Base-by-base conservation (phyloP, 2,888 invertebrate species). In the Drosophila longiperda region DNA sequence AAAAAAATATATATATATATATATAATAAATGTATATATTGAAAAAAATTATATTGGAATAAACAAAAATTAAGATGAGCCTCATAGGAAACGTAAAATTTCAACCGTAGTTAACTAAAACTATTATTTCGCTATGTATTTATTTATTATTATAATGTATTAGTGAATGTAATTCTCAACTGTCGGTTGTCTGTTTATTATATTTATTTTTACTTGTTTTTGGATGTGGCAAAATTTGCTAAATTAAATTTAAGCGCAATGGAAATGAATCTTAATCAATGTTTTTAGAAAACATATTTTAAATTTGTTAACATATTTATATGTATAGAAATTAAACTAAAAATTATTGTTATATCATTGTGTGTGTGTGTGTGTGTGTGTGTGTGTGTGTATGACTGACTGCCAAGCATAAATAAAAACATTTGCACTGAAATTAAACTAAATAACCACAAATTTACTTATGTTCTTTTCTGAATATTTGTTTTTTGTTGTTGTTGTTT, bases 11-110 rank as follows among this genome's bases (percentile, higher is more conserved):
- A n/a, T 57, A 65, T 32, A 32, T 40, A 20, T 33, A 20, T 29
- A 1, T 11, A 29, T 52, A 57, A 12, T 60, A 34, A n/a, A 57
- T 45, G 20, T 20, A 23, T 45, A 45, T 45, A 58, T 49, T 60
- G 36, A 38, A 48, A 64, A 77, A 57, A 57, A 68, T 29, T n/a
- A 36, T 49, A 48, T 38, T 54, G 40, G 34, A 50, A 57, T 40
- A 67, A 73, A 83, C 75, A 75, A 82, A 81, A 82, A 70, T 78
- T 66, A 83, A 83, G 89, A 91, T 91, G 92, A 93, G 93, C 93
- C 93, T 93, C 93, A 92, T 93, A 92, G 93, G 92, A 92, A 93
- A 93, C 91, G 90, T 92, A 91, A 80, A 86, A 73, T 84, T 91
- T 92, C 92, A 92, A 92, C 91, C 91, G 83, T 91, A 89, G 90